phyloP scores from a whole-genome alignment of 2,888 invertebrate genomes.

The Hemistola chrysoprasaria region DNA sequence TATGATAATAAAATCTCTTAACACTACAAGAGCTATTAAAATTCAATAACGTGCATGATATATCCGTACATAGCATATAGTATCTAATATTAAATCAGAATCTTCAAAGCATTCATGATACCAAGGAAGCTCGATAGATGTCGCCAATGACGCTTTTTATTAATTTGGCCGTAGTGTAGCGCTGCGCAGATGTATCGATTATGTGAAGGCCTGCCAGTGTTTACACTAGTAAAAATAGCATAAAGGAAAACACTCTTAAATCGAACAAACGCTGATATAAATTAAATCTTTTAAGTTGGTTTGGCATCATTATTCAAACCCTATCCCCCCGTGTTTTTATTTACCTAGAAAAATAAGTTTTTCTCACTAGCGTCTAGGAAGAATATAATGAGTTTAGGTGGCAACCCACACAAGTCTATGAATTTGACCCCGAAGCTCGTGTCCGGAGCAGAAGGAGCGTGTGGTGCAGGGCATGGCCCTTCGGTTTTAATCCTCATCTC shows the following conservation, averaged over 20 bases:
- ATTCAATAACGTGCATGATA: no score
- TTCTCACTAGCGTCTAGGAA: conserved; percentile 3
- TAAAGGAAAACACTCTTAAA: conserved; percentile 24
- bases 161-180: conserved; percentile 60
- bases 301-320: conserved; percentile 12
- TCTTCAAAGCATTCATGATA: conserved; percentile 12
- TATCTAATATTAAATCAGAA: conserved; percentile 1
- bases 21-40: no score
- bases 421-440: conserved; percentile 82
- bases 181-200: conserved; percentile 79
- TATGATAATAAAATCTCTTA: no score
- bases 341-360: conserved; percentile 9
- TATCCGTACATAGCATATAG: not conserved
- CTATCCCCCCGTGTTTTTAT: conserved; percentile 4
- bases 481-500: conserved; percentile 74
- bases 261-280: conserved; percentile 3
- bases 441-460: conserved; percentile 77
- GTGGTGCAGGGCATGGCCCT: conserved; percentile 79
- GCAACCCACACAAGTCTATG: conserved; percentile 78
- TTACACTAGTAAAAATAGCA: conserved; percentile 56
- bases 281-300: not conserved
- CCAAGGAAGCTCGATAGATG: conserved; percentile 50
- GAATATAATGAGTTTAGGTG: conserved; percentile 34
- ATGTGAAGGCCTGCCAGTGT: conserved; percentile 54
- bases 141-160: conserved; percentile 41